Evolutionary conservation across 2,113 vertebrate genomes (phyloP).

Genomic region (Monopterus albus): DNA sequence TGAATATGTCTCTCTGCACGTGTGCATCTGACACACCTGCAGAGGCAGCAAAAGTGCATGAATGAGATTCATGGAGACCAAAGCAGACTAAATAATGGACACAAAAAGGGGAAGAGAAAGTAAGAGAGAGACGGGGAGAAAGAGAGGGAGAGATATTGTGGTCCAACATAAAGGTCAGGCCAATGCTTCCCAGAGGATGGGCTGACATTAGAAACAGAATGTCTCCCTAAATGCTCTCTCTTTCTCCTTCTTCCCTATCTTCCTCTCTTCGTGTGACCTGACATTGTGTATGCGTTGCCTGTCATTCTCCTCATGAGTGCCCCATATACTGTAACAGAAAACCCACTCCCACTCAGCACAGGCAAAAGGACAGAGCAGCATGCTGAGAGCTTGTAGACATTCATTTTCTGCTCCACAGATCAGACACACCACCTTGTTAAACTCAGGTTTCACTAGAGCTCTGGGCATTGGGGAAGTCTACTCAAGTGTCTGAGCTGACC

Average conservation of each 20-base stretch:
- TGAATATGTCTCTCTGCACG: slow-evolving; percentile 29
- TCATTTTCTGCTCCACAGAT: slow-evolving; percentile 49
- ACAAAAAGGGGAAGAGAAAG: slow-evolving; percentile 40
- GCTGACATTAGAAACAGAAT: slow-evolving; percentile 77
- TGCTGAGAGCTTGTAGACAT: slow-evolving; percentile 60
- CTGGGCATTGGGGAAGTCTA: slow-evolving; percentile 47
- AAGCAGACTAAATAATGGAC: slow-evolving; percentile 64
- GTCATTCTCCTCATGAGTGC: slow-evolving; percentile 42
- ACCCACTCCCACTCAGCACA: slow-evolving; percentile 29
- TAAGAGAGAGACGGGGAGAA: slow-evolving; percentile 21
- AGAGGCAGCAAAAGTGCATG: slow-evolving; percentile 46
- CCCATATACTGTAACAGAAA: slow-evolving; percentile 37
- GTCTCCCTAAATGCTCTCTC: slow-evolving; percentile 71
- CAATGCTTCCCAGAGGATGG: slow-evolving; percentile 75
- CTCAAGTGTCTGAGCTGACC: slow-evolving; percentile 53
- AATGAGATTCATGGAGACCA: slow-evolving; percentile 51
- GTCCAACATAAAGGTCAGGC: slow-evolving; percentile 78
- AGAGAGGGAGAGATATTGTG: slow-evolving; percentile 41
- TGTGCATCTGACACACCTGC: slow-evolving; percentile 39
- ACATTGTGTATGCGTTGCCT: slow-evolving; percentile 7
- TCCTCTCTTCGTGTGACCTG: slow-evolving; percentile 47
- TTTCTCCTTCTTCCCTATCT: slow-evolving; percentile 30
- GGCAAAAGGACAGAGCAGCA: slow-evolving; percentile 45
- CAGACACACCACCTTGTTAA: slow-evolving; percentile 53
- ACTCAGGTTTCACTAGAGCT: slow-evolving; percentile 50